Percentiles rank a stretch among this genome's conserved stretches.
These are phyloP conservation scores for Pseudorhombus dupliciocellatus DNA, from an alignment of 2,113 vertebrate genomes.

Conservation along the genomic window DNA sequence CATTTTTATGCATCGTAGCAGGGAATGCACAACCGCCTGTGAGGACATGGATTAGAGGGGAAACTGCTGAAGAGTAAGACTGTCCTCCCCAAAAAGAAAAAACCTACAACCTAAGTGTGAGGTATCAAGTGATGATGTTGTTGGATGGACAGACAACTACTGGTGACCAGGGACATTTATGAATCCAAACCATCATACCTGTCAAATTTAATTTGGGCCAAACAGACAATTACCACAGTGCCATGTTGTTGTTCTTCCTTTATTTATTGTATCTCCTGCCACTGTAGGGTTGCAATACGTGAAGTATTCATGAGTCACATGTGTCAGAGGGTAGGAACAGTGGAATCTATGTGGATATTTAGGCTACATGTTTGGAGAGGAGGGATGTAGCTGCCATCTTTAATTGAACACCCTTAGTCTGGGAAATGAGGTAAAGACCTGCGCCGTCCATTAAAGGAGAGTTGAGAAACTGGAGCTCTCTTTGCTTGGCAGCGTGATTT, in stretches of 20 bases:
- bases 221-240: no score
- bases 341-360: neutral
- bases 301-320: neutral
- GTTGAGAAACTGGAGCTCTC: neutral
- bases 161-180: no score
- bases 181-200: no score
- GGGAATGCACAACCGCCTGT: neutral
- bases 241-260: neutral
- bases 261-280: neutral
- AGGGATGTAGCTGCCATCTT: neutral
- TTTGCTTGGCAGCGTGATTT: neutral
- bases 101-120: neutral
- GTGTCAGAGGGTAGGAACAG: neutral
- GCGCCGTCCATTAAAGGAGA: neutral
- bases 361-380: neutral
- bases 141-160: neutral
- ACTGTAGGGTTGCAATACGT: neutral
- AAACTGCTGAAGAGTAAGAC: neutral
- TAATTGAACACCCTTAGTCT: neutral
- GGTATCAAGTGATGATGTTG: neutral
- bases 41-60: neutral
- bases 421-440: neutral
- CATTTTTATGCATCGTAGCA: neutral
- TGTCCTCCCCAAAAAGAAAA: neutral
- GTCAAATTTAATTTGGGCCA: no score